Evolutionary conservation across 2,888 invertebrate genomes (phyloP), one percentile per base, ranked within the genome.

Genomic region (Agriopis leucophaearia): DNA sequence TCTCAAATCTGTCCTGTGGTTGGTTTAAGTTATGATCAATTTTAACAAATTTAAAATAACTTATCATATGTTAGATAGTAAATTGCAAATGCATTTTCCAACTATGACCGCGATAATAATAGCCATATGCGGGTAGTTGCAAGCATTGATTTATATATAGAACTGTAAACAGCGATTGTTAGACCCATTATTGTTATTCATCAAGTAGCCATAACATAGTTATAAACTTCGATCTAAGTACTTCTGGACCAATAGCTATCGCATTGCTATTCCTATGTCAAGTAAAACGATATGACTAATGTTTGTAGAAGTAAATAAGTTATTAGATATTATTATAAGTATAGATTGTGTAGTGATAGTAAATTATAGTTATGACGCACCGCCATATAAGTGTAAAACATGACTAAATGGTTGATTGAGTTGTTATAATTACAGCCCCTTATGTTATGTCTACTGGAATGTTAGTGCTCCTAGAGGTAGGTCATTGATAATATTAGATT

Each of bases 81-180:
- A 61, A 51, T 66, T 61, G 16, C 47, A 61, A 55, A 18, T 60
- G 44, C 18, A 27, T 55, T 60, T 60, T 56, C 60, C 60, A 57
- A 57, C 51, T 57, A 61, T 44, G 48, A 16, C 15, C 8, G 42
- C 57, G 16, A 40, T 62, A 57, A 62, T 58, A 57, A 57, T 52
- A 62, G 42, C 12, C 27, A 8, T 38, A 38, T 8, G 18, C 13
- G 55, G 48, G 48, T 51, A 42, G 44, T 45, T 56, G 36, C 44
- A 35, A 62, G 57, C 51, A 47, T 36, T 42, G 35, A 54, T 59
- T 35, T 51, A 63, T 54, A 35, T 57, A 54, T 42, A 44, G 60
- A 35, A 66, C 13, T 66, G 66, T 71, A 71, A 69, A 64, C 71
- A 57, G 48, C 54, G 52, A 71, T 66, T 64, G 68, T 64, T 64